Evolutionary conservation across 2,888 invertebrate species (phyloP), one percentile per base, ranked within the genome.

Genomic region (Aethes cnicana): DNA sequence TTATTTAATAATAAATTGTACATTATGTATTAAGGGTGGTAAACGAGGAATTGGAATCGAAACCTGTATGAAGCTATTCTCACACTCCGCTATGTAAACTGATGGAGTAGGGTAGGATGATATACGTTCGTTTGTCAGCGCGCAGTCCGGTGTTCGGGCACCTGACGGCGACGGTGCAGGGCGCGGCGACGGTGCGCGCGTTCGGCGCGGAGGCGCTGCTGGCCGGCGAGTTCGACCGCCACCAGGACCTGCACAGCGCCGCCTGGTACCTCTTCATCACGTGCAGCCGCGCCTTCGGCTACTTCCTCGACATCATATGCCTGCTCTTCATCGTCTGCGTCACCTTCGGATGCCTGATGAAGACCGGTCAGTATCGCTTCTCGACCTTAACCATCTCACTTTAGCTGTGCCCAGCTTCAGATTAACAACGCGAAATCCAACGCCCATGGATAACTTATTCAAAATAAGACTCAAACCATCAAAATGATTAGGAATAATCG

Each of bases 91-190:
- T n/a, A n/a, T 3, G 16, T 16, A 6, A 23, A 23, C 11, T 1
- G 7, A 6, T 28, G 6, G 11, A 12, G 5, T 23, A 7, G 12
- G 4, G 11, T 11, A 6, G 4, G n/a, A 2, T 14, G 7, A 2
- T 4, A 11, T 30, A 6, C 8, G 3, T 26, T 21, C 47, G 17
- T 33, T 16, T 21, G 33, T 9, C 84, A 96, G 96, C 95, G 61
- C 92, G 95, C 48, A 95, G 96, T 68, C 97, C 97, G 0, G 94
- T 97, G 0, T 96, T 95, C 73, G 92, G 95, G 1, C 96, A 96
- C 74, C 83, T 97, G 25, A 95, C 93, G 68, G 94, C 95, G 5
- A 94, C 95, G 0, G 86, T 97, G 2, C 92, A 94, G 61, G 97
- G 97, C 0, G 77, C 97, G 14, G 92, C 94, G 0, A 96, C 96